Base-by-base conservation (phyloP, 2,113 vertebrate species). In the Chiloscyllium plagiosum region DNA sequence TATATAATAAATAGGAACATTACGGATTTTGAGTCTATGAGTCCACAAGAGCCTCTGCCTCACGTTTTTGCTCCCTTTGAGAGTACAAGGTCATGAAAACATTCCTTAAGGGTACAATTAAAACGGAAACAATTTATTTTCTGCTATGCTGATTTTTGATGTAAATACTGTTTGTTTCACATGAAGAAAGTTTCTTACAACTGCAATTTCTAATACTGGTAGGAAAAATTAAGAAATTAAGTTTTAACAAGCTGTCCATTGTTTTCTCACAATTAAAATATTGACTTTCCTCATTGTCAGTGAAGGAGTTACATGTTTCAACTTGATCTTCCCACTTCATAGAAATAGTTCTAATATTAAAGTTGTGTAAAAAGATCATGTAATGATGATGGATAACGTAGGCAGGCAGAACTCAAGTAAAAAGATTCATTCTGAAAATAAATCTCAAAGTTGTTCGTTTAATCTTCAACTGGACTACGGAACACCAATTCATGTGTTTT, bases 361-460 rank as follows among this genome's bases (percentile, higher is more conserved):
- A 50, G 26, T 95, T 19, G 4, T 95, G 69, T 20, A 72, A 47
- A 47, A 72, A 50, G 15, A 37, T 37, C 42, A 33, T 90, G 24
- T 33, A 52, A 61, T 52, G 52, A 26, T 13, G 50, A 95, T 76
- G 42, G 50, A 29, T 95, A 33, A 24, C 26, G 15, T 69, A 29
- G 26, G 33, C 52, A 95, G 37, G 42, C 12, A 52, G 2, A 24
- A 95, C 89, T 50, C 47, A 72, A 47, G 68, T 95, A 72, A 70
- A 95, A 95, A 70, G 68, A 95, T 72, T 95, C 94, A 95, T 95
- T 95, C 69, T 70, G 94, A 72, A 95, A 95, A 76, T 70, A 47
- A 76, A 42, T 29, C 68, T 72, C 68, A 72, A 47, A 47, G 94
- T 95, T 95, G 37, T 72, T 47, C 50, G 42, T 22, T 95, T 95